Base-by-base conservation (phyloP, 2,797 vertebrate species). In the Trachurus trachurus region DNA sequence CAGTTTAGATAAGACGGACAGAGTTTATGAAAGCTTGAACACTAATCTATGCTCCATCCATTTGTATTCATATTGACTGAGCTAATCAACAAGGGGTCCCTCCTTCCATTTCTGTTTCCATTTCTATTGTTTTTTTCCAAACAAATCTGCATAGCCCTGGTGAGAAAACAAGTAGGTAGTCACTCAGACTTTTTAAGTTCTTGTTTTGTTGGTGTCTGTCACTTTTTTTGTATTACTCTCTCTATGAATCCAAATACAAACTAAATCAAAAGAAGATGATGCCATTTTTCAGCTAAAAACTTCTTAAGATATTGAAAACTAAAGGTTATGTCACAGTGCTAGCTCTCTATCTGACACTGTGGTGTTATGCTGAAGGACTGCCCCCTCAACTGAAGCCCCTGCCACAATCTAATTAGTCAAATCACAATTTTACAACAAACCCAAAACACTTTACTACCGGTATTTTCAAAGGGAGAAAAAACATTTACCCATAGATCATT, bases 1-100 rank as follows among this genome's bases (percentile, higher is more conserved):
- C 64, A 62, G 56, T 50, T 71, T 37, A n/a, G 61, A 59, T 42
- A 22, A 75, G 73, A 61, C 6, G 49, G 54, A 54, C n/a, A 5
- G 1, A 15, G 5, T 19, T 9, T 37, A 40, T 59, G 13, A 26
- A 26, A 31, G 71, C 66, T 56, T 15, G 10, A 12, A 59, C 29
- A 6, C 49, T 3, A 21, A 74, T 53, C 6, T 11, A 3, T 8
- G 54, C 26, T 45, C 21, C 64, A 26, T 21, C 42, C 61, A 49
- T 64, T 16, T 45, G 47, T 42, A 42, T 71, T 44, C 45, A 42
- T 12, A 60, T 9, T 13, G 70, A 73, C 31, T 42, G 21, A 45
- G 53, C 26, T 21, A 37, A 72, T 47, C 53, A 68, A 76, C 53
- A 26, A 47, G 50, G 8, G 31, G 15, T 15, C 19, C 53, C 1